Evolutionary conservation across 2,888 invertebrate species (phyloP).

Genomic region (Sericinus montela): DNA sequence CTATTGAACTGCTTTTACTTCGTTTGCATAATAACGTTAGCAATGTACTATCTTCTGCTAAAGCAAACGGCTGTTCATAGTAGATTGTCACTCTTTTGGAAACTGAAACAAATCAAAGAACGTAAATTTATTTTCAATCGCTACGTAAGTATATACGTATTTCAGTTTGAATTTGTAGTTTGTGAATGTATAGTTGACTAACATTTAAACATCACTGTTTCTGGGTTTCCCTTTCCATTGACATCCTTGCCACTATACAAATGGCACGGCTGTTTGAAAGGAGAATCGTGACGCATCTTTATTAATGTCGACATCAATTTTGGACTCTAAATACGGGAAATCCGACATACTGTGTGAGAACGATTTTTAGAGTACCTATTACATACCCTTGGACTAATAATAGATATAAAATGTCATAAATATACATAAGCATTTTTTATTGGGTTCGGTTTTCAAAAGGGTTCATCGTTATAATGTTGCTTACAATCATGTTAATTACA

Average conservation of each 20-base stretch:
- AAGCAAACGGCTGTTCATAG: constrained; percentile 51
- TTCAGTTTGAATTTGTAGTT: not conserved
- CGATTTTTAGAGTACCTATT: constrained; percentile 20
- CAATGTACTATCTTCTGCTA: constrained; percentile 44
- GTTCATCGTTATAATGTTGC: too few species aligned
- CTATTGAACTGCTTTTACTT: constrained; percentile 41
- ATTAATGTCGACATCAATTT: constrained; percentile 48
- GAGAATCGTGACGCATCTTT: constrained; percentile 60
- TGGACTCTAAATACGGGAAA: constrained; percentile 53
- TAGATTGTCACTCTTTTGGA: constrained; percentile 45
- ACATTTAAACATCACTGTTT: constrained; percentile 36
- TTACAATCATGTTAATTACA: too few species aligned
- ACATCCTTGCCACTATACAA: constrained; percentile 66
- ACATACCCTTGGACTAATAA: constrained; percentile 23
- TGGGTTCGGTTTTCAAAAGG: too few species aligned
- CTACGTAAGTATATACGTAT: not conserved
- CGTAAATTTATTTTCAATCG: not conserved
- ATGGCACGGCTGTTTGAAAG: constrained; percentile 69
- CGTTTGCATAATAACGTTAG: constrained; percentile 54
- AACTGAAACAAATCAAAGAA: constrained; percentile 57
- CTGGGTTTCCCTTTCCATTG: constrained; percentile 68
- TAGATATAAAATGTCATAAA: too few species aligned
- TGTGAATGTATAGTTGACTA: not conserved
- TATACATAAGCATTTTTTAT: too few species aligned
- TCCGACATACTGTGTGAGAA: constrained; percentile 35